Evolutionary conservation across 1,140 invertebrate species (phyloP).

Genomic region (Oedothorax gibbosus): DNA sequence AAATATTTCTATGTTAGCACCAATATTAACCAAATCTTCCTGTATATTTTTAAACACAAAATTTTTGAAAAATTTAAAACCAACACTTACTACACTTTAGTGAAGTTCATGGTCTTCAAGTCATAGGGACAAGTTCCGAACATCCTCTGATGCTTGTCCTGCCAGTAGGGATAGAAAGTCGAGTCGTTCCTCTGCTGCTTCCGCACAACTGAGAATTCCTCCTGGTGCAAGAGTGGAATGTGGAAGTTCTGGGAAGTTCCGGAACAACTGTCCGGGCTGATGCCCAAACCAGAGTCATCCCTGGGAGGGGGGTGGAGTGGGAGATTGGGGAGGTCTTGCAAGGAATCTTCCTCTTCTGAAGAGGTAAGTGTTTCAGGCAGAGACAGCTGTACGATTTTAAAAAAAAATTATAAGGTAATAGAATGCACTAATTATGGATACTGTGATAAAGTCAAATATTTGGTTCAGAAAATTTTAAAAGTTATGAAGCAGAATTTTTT

Average conservation of each 20-base stretch:
- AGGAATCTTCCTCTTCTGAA: conserved; percentile 13
- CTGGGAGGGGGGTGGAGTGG: conserved; percentile 11
- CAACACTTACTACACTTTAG: conserved; percentile 42
- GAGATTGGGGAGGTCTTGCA: neutral
- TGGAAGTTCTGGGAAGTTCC: conserved; percentile 44
- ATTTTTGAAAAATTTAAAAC: too few relatives aligned
- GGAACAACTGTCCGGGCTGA: conserved; percentile 49
- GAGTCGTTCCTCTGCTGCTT: neutral
- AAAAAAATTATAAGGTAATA: too few relatives aligned
- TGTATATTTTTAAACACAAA: too few relatives aligned
- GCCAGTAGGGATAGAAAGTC: conserved; percentile 45
- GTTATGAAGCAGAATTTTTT: too few relatives aligned
- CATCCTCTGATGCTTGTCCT: conserved; percentile 2
- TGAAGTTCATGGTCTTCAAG: conserved; percentile 38
- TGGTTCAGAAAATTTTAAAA: too few relatives aligned
- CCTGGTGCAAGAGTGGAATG: neutral
- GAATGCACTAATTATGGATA: too few relatives aligned
- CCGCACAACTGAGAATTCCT: neutral
- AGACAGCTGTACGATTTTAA: too few relatives aligned
- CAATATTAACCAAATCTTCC: neutral
- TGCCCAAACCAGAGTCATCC: conserved; percentile 54
- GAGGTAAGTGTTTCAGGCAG: neutral
- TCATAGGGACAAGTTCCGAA: conserved; percentile 21
- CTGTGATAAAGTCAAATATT: too few relatives aligned
- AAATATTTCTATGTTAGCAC: too few relatives aligned